Evolutionary conservation across 1,140 invertebrate genomes (phyloP), one percentile per base, ranked within the genome.

Genomic region (Pogonomyrmex barbatus): DNA sequence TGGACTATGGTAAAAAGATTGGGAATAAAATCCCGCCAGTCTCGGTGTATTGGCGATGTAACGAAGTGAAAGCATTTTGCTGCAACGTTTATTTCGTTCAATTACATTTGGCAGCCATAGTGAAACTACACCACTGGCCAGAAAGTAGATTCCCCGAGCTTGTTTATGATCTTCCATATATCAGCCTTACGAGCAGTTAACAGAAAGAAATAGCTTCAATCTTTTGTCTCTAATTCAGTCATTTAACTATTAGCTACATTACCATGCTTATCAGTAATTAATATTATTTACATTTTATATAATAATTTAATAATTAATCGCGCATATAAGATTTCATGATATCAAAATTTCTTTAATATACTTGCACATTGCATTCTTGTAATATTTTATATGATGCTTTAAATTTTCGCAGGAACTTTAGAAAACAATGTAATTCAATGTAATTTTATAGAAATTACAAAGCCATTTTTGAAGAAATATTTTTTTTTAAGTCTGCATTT

Each of bases 161-260:
- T 90, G 82, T 90, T 90, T 90, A 90, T 88, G 89, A 76, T 63
- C 63, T 47, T 14, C 58, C 86, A 86, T 90, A 88, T 88, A 88
- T 90, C 89, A 90, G 77, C 71, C 89, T 88, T 88, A 88, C 89
- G 89, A 88, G 89, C 86, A 90, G 86, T 90, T 90, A 88, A 90
- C 82, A 85, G 86, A 90, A 90, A 90, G 88, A 90, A 90, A 90
- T 90, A 77, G 82, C 82, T 71, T 87, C 82, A 88, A 90, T 90
- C 86, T 85, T 90, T 88, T 75, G 65, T 88, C 65, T 88, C 86
- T 90, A 86, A 90, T 90, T 90, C 82, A 88, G 86, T 90, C 88
- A 85, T 39, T 90, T 90, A 85, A 82, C 89, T 76, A 79, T 78
- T 67, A 73, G 70, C 82, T 90, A 71, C 75, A 50, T 76, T 67